A percentile compares a stretch with the other conserved stretches of the same genome.
Conservation (phyloP, 2,113 vertebrate genomes). For the Dendrocopos noguchii region DNA sequence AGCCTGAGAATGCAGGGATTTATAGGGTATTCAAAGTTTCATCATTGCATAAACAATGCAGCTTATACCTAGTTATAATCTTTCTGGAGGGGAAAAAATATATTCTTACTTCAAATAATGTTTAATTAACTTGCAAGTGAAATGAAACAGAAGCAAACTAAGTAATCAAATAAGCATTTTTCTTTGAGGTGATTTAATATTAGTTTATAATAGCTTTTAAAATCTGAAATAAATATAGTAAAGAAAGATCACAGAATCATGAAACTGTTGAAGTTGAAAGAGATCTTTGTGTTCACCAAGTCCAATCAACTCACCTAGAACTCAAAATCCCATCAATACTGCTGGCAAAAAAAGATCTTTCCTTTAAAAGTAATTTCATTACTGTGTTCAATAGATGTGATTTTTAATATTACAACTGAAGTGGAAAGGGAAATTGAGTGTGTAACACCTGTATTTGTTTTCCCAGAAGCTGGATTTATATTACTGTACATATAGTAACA, state of each 20-base stretch:
- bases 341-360: not conserved
- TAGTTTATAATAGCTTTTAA: not conserved
- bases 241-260: no score
- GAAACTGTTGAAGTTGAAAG: no score
- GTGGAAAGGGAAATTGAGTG: not conserved
- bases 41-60: not conserved
- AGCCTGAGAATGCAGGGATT: not conserved
- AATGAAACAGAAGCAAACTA: not conserved
- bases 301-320: no score
- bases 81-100: not conserved
- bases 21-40: not conserved
- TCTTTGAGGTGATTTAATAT: not conserved
- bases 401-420: not conserved
- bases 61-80: not conserved
- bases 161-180: not conserved
- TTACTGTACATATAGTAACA: rapidly evolving
- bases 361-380: not conserved
- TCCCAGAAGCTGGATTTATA: not conserved
- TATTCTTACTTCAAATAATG: not conserved
- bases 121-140: not conserved
- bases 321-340: no score
- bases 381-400: not conserved
- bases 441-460: not conserved
- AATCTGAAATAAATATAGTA: not conserved
- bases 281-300: no score